Conservation (phyloP, 2,797 vertebrate genomes). For the Hippoglossus hippoglossus region DNA sequence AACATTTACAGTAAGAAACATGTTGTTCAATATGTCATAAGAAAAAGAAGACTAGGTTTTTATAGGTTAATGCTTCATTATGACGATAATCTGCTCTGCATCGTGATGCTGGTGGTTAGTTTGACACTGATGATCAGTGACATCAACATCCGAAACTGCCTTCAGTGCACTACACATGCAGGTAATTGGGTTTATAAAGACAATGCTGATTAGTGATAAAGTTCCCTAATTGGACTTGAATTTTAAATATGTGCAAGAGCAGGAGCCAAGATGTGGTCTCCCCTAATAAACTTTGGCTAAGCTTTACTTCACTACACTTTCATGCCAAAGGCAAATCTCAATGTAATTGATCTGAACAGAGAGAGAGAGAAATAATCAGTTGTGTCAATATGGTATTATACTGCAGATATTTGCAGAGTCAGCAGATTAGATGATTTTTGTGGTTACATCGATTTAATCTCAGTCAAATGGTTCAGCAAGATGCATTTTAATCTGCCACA, state of each 20-base stretch:
- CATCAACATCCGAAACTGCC: slow-evolving; percentile 5
- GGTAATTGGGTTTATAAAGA: slow-evolving; percentile 2
- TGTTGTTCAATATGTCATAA: background rate
- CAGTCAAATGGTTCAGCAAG: too few relatives aligned
- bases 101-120: background rate
- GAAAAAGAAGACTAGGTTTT: background rate
- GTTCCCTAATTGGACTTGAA: background rate
- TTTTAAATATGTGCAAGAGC: background rate
- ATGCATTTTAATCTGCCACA: background rate
- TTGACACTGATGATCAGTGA: background rate
- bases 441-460: background rate
- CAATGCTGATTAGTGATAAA: background rate
- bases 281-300: background rate
- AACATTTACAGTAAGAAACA: background rate
- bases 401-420: slow-evolving; percentile 6
- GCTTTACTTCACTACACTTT: background rate
- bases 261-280: slow-evolving; percentile 9
- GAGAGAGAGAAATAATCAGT: background rate
- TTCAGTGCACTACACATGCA: background rate
- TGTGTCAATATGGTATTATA: background rate
- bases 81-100: background rate
- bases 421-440: background rate
- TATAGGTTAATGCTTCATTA: background rate
- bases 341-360: background rate
- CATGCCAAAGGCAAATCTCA: slow-evolving; percentile 2